A percentile compares a stretch with the other conserved stretches of the same genome.
Evolutionary conservation across 2,888 invertebrate species (phyloP).

Genomic region (Calameuta filiformis): DNA sequence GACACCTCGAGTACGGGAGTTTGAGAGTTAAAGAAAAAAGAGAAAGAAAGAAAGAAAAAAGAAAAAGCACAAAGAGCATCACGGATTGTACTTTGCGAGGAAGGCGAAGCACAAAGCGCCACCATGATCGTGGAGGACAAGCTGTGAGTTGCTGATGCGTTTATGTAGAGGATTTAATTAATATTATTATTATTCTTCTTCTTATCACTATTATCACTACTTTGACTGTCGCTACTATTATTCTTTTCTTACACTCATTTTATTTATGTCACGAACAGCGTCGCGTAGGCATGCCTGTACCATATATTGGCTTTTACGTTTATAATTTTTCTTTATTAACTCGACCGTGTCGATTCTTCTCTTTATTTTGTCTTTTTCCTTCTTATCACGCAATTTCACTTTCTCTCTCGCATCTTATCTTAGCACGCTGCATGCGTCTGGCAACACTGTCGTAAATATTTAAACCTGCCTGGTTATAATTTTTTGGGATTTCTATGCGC

Average conservation of each 20-base stretch:
- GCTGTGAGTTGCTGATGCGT: constrained; percentile 56
- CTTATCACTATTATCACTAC: background rate
- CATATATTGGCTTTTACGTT: background rate
- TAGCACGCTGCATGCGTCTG: background rate
- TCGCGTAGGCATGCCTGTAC: background rate
- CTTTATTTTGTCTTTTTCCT: background rate
- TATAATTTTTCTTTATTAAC: background rate
- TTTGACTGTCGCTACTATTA: background rate
- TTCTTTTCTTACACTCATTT: background rate
- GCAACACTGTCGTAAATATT: background rate
- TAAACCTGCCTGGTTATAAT: background rate
- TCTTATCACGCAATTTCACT: background rate
- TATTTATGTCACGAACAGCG: background rate
- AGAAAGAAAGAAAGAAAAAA: background rate
- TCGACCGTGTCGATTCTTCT: background rate
- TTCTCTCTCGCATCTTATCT: background rate
- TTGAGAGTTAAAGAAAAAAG: constrained; percentile 17
- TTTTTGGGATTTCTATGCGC: background rate
- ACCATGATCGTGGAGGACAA: constrained; percentile 65
- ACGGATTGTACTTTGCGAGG: background rate
- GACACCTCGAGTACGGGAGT: constrained; percentile 1
- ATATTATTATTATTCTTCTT: background rate
- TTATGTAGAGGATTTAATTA: background rate
- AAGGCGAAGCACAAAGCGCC: constrained; percentile 38
- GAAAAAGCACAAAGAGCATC: background rate